Evolutionary conservation across 1,140 invertebrate genomes (phyloP), one percentile per base, ranked within the genome.

Genomic region (Leptonema lineaticorne): DNA sequence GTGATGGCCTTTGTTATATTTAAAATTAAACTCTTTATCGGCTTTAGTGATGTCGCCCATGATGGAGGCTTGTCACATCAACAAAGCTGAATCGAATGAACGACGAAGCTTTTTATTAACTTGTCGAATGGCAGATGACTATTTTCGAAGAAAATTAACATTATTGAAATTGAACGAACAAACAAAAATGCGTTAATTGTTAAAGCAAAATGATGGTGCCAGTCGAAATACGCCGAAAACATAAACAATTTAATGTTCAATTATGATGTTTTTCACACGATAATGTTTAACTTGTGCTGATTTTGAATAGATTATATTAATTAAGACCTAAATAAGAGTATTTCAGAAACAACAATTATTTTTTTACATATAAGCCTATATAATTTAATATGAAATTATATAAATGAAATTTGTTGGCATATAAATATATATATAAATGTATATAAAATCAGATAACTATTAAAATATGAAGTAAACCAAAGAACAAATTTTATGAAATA

Each of bases 1-100:
- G 18, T 33, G 28, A 27, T 60, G 58, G 48, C 66, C 68, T 63
- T 53, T 69, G 18, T 2, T 59, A 1, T 14, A 33, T 1, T 53
- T 24, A 14, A 53, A 53, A 5, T 11, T 9, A 14, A 11, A 26
- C 22, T 53, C 50, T 7, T 26, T 24, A 1, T 24, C 24, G 11
- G 1, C 24, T 7, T 20, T 20, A 4, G 11, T 6, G 22, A 53
- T 53, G 9, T 53, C 50, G n/a, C 50, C 50, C 50, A 53, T 53
- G 24, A 16, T 48, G 46, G 3, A 20, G 5, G 5, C 16, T 20
- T 20, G 20, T 9, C 41, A 20, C 3, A 20, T 7, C 22, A 20
- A 8, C 46, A 41, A 16, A 41, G 18, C 46, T 20, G 46, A 48
- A 48, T 14, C 50, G 50, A 53, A 1, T 7, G 50, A 6, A 24